These are phyloP conservation scores for Malaclemys terrapin DNA, from an alignment of 2,113 vertebrate species.

Conservation along the genomic window DNA sequence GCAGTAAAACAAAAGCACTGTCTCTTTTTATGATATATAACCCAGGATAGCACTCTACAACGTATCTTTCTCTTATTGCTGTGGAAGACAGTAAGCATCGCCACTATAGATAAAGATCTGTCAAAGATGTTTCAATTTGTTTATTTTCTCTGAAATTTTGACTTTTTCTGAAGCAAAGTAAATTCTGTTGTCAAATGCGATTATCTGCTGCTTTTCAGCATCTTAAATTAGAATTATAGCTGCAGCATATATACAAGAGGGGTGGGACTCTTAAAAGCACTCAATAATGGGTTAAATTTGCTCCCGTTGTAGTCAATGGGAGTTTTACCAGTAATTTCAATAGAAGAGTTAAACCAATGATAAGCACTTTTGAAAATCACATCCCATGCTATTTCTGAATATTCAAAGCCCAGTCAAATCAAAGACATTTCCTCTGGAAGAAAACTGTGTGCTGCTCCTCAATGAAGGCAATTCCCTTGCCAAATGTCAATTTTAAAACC, in stretches of 20 bases:
- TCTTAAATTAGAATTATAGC: background rate
- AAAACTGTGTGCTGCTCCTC: background rate
- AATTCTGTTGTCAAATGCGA: background rate
- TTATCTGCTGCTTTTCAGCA: background rate
- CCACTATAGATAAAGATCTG: background rate
- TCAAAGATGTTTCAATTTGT: background rate
- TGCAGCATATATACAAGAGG: background rate
- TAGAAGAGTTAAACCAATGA: background rate
- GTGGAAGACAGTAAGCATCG: background rate
- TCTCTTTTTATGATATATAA: background rate
- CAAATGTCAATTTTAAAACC: background rate
- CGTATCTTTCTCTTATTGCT: background rate
- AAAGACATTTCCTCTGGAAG: background rate
- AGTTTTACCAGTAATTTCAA: slow-evolving; percentile 35
- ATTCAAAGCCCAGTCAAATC: slow-evolving; percentile 21
- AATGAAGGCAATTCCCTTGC: background rate
- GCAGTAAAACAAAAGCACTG: background rate
- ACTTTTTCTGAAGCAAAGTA: background rate
- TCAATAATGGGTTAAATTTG: background rate
- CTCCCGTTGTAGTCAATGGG: background rate
- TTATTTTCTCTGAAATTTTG: background rate
- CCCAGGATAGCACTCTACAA: background rate
- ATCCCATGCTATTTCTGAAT: slow-evolving; percentile 18
- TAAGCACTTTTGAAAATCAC: slow-evolving; percentile 22
- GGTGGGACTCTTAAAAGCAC: background rate